Conservation (phyloP, 2,113 vertebrate species). For the Egretta garzetta region DNA sequence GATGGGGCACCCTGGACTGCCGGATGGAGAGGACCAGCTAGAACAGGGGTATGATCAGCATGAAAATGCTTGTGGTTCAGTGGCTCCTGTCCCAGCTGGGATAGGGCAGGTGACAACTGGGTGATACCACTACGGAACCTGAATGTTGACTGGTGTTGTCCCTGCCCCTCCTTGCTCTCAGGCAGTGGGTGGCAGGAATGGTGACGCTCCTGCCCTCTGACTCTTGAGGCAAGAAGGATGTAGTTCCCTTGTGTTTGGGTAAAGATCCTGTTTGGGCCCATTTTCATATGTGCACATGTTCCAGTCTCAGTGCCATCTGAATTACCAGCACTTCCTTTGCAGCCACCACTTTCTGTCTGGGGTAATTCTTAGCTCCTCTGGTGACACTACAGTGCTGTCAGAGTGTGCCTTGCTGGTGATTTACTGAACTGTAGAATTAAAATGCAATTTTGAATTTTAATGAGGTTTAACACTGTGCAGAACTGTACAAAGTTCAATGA, state of each 20-base stretch:
- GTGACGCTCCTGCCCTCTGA: not conserved
- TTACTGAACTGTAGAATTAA: not conserved
- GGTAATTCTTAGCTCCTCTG: not conserved
- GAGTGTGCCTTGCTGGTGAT: not conserved
- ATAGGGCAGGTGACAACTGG: not conserved
- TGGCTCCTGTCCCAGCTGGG: not conserved
- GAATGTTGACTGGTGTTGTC: accelerated
- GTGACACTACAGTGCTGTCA: not conserved
- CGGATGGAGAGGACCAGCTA: not conserved
- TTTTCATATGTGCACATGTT: no score
- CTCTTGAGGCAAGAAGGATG: not conserved
- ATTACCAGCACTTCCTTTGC: not conserved
- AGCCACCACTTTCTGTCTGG: not conserved
- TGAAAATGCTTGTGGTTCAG: not conserved
- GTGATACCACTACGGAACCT: not conserved
- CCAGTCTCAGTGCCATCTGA: not conserved
- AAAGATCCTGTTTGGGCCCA: not conserved
- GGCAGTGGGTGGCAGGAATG: not conserved
- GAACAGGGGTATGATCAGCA: not conserved
- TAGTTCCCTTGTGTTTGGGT: not conserved
- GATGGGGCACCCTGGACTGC: not conserved
- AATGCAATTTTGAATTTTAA: not conserved
- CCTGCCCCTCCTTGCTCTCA: not conserved
- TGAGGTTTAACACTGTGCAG: not conserved
- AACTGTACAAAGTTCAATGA: not conserved